phyloP scores from a whole-genome alignment of 23 tunicate genomes.

The Styela plicata region DNA sequence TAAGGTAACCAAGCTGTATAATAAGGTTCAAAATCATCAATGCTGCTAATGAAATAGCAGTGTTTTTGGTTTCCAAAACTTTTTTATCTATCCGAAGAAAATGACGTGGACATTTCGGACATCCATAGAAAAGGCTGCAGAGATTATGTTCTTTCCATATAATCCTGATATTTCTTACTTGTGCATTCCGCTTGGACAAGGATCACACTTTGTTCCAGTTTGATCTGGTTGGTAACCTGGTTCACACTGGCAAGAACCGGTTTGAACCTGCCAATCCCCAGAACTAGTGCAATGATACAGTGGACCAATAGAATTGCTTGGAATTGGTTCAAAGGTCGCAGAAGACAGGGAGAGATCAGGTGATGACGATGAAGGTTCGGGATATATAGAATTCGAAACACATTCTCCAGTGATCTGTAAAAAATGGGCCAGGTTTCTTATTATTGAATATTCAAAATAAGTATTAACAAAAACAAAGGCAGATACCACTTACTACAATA shows the following conservation, averaged over 20 bases:
- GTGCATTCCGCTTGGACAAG: constrained; percentile 41
- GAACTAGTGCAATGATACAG: constrained; percentile 72
- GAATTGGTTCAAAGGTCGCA: constrained; percentile 4
- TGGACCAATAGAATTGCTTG: constrained; percentile 14
- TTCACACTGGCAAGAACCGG: constrained; percentile 47
- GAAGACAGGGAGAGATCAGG: background rate
- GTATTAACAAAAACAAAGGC: no score
- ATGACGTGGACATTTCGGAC: no score
- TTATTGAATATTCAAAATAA: no score
- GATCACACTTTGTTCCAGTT: constrained; percentile 24
- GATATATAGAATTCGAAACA: constrained; percentile 37
- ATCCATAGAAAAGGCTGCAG: no score
- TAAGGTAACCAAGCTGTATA: no score
- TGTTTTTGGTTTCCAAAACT: no score
- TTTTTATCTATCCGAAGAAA: no score
- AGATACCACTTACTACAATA: no score
- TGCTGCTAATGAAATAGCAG: no score
- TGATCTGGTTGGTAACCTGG: constrained; percentile 59
- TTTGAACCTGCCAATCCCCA: constrained; percentile 62
- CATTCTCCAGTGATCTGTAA: constrained; percentile 57
- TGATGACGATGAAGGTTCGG: background rate
- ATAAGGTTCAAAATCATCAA: no score
- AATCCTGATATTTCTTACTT: constrained; percentile 51
- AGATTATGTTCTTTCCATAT: no score
- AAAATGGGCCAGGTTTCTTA: no score